These are phyloP conservation scores for Diorhabda sublineata DNA, from an alignment of 1,140 invertebrate species.

Conservation along the genomic window DNA sequence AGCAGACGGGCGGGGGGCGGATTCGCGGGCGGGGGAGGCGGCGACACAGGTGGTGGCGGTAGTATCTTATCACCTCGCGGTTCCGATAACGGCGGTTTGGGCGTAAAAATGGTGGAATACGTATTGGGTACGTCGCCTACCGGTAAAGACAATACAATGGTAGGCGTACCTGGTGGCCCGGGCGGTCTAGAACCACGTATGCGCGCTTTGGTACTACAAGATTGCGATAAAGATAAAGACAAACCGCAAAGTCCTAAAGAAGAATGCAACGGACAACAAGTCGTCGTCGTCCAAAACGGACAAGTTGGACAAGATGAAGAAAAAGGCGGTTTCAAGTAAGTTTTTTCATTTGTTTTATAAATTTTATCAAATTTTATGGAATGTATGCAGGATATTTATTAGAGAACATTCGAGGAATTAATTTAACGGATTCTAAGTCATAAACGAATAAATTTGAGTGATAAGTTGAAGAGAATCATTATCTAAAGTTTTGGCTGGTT, in stretches of 20 bases:
- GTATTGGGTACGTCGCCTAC: conserved; percentile 89
- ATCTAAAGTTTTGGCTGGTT: too few species aligned
- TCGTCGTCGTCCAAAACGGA: conserved; percentile 64
- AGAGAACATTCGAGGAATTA: too few species aligned
- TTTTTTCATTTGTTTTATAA: too few species aligned
- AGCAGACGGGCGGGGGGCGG: conserved; percentile 56
- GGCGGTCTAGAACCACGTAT: conserved; percentile 61
- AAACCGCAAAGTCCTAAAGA: conserved; percentile 65
- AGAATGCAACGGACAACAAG: conserved; percentile 50
- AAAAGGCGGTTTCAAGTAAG: conserved; percentile 87
- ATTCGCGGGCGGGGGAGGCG: conserved; percentile 53
- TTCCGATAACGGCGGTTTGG: conserved; percentile 72
- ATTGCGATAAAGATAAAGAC: conserved; percentile 59
- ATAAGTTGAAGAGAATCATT: too few species aligned
- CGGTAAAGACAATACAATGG: conserved; percentile 58
- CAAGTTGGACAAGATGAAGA: conserved; percentile 80
- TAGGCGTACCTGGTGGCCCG: conserved; percentile 41
- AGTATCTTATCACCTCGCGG: conserved; percentile 66
- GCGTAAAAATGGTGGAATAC: conserved; percentile 98
- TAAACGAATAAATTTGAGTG: too few species aligned
- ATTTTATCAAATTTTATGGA: too few species aligned
- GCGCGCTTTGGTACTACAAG: conserved; percentile 61
- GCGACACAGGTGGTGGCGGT: conserved; percentile 49
- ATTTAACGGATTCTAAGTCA: too few species aligned
- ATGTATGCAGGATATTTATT: too few species aligned